A percentile compares a stretch with the other conserved stretches of the same genome.
These are phyloP conservation scores for Miopithecus talapoin DNA, from an alignment of 2,797 vertebrate genomes.

Conservation along the genomic window DNA sequence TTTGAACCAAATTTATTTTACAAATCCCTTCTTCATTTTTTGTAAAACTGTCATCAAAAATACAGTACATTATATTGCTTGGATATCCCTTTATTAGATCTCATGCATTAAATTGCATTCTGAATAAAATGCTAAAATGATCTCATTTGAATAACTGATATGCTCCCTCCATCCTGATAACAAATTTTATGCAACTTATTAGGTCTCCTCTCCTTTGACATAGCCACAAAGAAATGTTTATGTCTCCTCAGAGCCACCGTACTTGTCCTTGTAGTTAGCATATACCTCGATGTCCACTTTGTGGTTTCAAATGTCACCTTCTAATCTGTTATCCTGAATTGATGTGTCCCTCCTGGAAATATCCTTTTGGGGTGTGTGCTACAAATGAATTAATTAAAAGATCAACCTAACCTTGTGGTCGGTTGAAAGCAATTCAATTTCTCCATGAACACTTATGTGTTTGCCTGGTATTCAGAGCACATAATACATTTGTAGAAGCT, in stretches of 20 bases:
- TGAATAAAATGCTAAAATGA: not conserved
- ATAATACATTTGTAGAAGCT: conserved; percentile 58
- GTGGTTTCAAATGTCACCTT: not conserved
- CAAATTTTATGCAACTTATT: not conserved
- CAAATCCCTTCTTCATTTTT: not conserved
- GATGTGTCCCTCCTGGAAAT: not conserved
- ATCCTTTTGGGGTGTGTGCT: not conserved
- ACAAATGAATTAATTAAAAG: conserved; percentile 12
- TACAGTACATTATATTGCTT: not conserved
- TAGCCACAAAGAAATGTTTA: not conserved
- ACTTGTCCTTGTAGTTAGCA: not conserved
- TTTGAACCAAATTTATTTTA: not conserved
- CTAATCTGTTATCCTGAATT: not conserved
- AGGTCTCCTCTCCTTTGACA: not conserved
- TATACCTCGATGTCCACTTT: not conserved
- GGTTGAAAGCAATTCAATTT: conserved; percentile 13
- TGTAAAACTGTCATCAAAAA: not conserved
- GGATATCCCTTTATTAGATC: not conserved
- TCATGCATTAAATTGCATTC: conserved; percentile 6
- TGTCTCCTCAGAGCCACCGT: not conserved
- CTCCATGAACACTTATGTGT: not conserved
- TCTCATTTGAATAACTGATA: not conserved
- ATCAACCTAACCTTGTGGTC: not conserved
- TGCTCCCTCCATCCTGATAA: not conserved
- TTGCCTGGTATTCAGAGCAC: conserved; percentile 52